phyloP scores from a whole-genome alignment of 2,888 invertebrate genomes.

The Mystacides longicornis region DNA sequence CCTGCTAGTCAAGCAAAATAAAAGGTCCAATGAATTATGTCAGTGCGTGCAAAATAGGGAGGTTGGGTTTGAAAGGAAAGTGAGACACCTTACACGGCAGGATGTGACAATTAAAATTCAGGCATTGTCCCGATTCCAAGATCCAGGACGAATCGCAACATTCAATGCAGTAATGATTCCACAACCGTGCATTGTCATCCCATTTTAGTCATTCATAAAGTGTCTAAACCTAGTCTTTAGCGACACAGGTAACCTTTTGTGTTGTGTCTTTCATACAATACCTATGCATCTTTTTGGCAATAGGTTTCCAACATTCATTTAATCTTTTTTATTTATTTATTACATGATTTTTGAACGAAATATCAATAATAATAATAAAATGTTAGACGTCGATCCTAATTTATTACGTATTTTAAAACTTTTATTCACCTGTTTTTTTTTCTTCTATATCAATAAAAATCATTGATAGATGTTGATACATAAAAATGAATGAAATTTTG shows the following conservation, averaged over 20 bases:
- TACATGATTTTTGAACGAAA: too few species aligned
- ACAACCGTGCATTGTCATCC: background rate
- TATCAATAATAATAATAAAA: too few species aligned
- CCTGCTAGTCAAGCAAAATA: background rate
- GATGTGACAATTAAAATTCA: constrained; percentile 48
- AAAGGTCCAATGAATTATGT: too few species aligned
- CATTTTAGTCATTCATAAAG: background rate
- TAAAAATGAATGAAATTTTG: too few species aligned
- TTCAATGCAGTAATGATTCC: background rate
- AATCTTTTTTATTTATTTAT: too few species aligned
- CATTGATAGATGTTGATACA: too few species aligned
- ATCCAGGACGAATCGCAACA: constrained; percentile 8
- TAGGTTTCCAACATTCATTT: too few species aligned
- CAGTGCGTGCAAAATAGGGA: constrained; percentile 29
- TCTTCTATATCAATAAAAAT: too few species aligned
- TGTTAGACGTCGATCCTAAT: too few species aligned
- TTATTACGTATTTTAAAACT: too few species aligned
- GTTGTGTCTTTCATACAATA: background rate
- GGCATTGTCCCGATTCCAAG: constrained; percentile 36
- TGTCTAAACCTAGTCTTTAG: background rate
- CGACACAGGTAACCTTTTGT: background rate
- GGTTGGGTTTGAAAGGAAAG: constrained; percentile 1
- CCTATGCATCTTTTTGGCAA: too few species aligned
- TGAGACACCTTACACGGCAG: constrained; percentile 37
- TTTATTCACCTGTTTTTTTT: too few species aligned